phyloP scores from a whole-genome alignment of 2,888 invertebrate species.

The Drosophila buzzatii region DNA sequence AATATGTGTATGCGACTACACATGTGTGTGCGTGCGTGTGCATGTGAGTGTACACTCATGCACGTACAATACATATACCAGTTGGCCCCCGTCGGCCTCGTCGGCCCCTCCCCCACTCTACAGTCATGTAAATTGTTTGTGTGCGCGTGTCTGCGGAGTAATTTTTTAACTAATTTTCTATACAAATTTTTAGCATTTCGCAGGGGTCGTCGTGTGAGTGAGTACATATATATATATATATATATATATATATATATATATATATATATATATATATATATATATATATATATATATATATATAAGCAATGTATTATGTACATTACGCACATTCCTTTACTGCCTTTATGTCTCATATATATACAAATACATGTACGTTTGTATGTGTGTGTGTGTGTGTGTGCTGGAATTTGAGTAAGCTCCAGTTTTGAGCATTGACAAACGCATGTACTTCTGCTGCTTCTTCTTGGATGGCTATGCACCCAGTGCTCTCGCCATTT shows the following conservation, averaged over 20 bases:
- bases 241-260: constrained; percentile 8
- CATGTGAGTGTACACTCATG: constrained; percentile 16
- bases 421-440: constrained; percentile 21
- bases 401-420: constrained; percentile 17
- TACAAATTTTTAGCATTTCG: constrained; percentile 83
- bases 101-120: background rate
- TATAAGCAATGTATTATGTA: constrained; percentile 2
- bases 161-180: constrained; percentile 85
- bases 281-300: constrained; percentile 5
- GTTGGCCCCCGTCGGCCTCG: background rate
- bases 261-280: constrained; percentile 5
- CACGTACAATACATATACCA: constrained; percentile 38
- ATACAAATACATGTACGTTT: background rate
- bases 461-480: background rate
- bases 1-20: constrained; percentile 50
- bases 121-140: constrained; percentile 43
- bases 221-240: constrained; percentile 7
- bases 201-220: constrained; percentile 48
- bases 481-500: background rate
- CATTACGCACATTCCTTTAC: constrained; percentile 34
- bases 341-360: constrained; percentile 8
- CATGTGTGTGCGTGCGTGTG: constrained; percentile 29
- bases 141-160: constrained; percentile 77
- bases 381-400: constrained; percentile 3
- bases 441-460: constrained; percentile 2